Percentiles rank a stretch among this genome's conserved stretches.
These are phyloP conservation scores for Elephantulus edwardii DNA, from an alignment of 2,113 vertebrate species.

Conservation along the genomic window DNA sequence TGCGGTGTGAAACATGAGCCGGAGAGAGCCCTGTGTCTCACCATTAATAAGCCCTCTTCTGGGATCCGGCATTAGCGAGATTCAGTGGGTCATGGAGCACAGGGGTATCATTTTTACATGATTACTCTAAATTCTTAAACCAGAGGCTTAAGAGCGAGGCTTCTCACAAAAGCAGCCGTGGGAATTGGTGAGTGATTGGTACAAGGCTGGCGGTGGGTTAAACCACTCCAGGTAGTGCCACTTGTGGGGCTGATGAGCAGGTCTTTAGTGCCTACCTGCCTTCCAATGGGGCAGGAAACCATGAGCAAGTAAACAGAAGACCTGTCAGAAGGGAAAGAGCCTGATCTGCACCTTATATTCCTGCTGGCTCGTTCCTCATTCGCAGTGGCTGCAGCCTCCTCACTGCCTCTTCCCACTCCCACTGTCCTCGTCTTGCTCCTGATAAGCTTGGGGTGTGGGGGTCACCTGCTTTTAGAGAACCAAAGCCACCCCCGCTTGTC, in stretches of 20 bases:
- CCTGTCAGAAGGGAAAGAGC: background rate
- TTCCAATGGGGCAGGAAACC: background rate
- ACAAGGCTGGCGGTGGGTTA: slow-evolving; percentile 83
- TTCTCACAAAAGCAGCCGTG: slow-evolving; percentile 89
- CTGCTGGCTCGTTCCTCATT: background rate
- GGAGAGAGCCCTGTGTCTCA: slow-evolving; percentile 87
- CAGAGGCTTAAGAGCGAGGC: slow-evolving; percentile 91
- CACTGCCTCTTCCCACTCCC: background rate
- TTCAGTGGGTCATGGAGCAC: slow-evolving; percentile 89
- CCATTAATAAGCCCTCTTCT: slow-evolving; percentile 92
- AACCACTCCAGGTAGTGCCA: slow-evolving; percentile 81
- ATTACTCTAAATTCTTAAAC: slow-evolving; percentile 94
- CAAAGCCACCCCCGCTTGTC: background rate
- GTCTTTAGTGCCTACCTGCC: slow-evolving; percentile 76
- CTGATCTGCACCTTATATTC: slow-evolving; percentile 44
- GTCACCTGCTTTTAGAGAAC: background rate
- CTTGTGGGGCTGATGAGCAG: slow-evolving; percentile 75
- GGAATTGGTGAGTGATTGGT: slow-evolving; percentile 94
- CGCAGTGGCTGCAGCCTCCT: background rate
- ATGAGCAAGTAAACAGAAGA: background rate
- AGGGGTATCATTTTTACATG: slow-evolving; percentile 94
- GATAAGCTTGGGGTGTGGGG: background rate
- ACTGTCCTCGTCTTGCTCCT: background rate
- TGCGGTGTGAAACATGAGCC: slow-evolving; percentile 87
- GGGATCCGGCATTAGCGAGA: slow-evolving; percentile 89